Base-by-base conservation (phyloP, 2,888 invertebrate genomes). In the Imbricaverruca yamaguchii region DNA sequence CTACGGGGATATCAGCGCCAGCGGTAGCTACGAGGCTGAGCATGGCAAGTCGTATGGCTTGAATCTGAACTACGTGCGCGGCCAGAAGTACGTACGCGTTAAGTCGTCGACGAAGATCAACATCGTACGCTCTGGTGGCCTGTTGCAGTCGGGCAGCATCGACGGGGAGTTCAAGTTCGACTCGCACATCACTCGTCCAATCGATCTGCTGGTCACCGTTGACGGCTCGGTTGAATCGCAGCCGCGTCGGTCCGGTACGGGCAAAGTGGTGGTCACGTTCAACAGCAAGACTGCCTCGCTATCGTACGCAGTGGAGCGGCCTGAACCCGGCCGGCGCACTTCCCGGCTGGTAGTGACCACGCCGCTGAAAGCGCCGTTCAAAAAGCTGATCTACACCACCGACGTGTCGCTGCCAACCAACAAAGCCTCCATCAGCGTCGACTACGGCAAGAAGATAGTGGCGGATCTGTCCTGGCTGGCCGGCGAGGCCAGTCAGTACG, bases 401-500 rank as follows among this genome's bases (percentile, higher is more conserved):
- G 59, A 56, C 25, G 25, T 59, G 6, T 25, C n/a, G 1, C 23
- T 57, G 59, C 13, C 23, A 10, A 18, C 10, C 56, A 56, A 79
- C 23, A 79, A 79, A 8, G 79, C 79, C 6, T 15, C 11, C 13
- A 23, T 57, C 57, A 23, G 23, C 6, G 7, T 79, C 7, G 59
- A 79, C 23, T 79, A 79, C 57, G 79, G 79, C 13, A 79, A 79
- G 59, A 59, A 25, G 25, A 23, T 79, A 3, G 57, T 8, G 13
- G 25, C 23, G 23, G 59, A 25, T 13, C 4, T 57, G 13, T 56
- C 56, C 56, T 79, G 79, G 79, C 57, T 79, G 23, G 59, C 79
- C 23, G 79, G 79, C 13, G 79, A 56, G 57, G 59, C n/a, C 2
- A n/a, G 25, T 11, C 79, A 79, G 59, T 79, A 79, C 57, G 79